phyloP scores from a whole-genome alignment of 2,888 invertebrate genomes.

The Athrips mouffetella region DNA sequence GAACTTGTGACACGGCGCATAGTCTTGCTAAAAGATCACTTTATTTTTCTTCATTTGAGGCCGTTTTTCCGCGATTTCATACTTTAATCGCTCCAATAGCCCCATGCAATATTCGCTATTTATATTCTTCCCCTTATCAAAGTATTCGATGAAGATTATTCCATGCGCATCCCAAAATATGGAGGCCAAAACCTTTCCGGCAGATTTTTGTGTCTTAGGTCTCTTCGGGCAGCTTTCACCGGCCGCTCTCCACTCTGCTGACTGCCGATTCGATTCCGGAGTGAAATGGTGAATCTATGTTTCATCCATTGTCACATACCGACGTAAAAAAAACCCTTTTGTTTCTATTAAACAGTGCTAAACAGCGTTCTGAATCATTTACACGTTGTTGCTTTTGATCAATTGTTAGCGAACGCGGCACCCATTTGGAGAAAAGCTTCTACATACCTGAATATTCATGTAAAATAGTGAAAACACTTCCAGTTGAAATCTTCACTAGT shows the following conservation, averaged over 20 bases:
- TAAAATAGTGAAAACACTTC: constrained; percentile 22
- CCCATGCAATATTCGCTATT: not conserved
- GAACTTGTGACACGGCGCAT: constrained; percentile 17
- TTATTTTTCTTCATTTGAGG: constrained; percentile 14
- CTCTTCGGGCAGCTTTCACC: not conserved
- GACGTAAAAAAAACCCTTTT: constrained; percentile 16
- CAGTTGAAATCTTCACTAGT: constrained; percentile 18
- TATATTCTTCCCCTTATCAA: not conserved
- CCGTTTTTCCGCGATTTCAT: constrained; percentile 8
- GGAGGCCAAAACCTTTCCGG: not conserved
- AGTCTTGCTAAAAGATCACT: constrained; percentile 18
- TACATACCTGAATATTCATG: constrained; percentile 26
- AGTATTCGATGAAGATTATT: no score
- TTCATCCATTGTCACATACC: constrained; percentile 26
- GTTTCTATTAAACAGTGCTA: constrained; percentile 10
- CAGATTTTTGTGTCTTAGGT: not conserved
- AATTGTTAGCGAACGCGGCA: constrained; percentile 32
- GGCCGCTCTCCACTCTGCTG: constrained; percentile 13
- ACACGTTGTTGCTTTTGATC: constrained; percentile 8
- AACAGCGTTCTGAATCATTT: not conserved
- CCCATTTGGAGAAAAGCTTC: constrained; percentile 32
- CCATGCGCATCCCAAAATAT: constrained; percentile 1
- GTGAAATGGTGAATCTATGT: constrained; percentile 21
- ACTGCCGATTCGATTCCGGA: constrained; percentile 20
- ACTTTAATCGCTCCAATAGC: not conserved